Percentiles rank a stretch among this genome's conserved stretches.
Evolutionary conservation across 1,140 invertebrate species (phyloP).

Genomic region (Zeugodacus cucurbitae): DNA sequence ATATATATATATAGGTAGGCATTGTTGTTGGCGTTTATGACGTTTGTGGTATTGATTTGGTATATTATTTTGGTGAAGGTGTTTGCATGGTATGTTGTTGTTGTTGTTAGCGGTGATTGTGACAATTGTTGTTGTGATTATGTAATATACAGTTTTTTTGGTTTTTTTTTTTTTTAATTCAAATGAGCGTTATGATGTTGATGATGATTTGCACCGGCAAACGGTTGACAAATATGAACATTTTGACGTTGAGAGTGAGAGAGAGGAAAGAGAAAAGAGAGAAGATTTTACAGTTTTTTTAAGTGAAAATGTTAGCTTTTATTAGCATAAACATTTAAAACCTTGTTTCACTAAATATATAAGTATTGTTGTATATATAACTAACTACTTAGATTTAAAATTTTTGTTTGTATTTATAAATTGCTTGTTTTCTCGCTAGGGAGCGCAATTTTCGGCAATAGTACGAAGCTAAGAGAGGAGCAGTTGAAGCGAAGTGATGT

Average conservation of each 20-base stretch:
- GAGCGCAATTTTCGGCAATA: neutral
- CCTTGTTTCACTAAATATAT: neutral
- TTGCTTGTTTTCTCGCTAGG: neutral
- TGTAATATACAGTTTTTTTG: neutral
- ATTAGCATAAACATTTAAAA: conserved; percentile 9
- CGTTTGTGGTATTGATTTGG: neutral
- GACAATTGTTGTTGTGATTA: neutral
- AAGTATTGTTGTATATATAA: neutral
- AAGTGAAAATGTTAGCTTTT: conserved; percentile 16
- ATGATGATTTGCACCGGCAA: neutral
- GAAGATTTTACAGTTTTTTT: conserved; percentile 35
- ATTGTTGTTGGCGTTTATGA: neutral
- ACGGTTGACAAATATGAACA: neutral
- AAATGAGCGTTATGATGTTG: neutral
- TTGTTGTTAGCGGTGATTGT: neutral
- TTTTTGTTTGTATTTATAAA: neutral
- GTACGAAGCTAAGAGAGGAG: neutral
- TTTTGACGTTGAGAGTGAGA: neutral
- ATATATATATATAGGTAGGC: neutral
- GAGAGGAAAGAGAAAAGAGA: conserved; percentile 8
- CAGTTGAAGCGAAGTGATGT: neutral
- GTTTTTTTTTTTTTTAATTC: neutral
- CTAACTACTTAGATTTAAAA: neutral
- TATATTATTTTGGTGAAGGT: neutral
- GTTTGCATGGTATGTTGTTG: neutral